A percentile compares a stretch with the other conserved stretches of the same genome.
Conservation (phyloP, 2,797 vertebrate genomes). For the Amniataba percoides region DNA sequence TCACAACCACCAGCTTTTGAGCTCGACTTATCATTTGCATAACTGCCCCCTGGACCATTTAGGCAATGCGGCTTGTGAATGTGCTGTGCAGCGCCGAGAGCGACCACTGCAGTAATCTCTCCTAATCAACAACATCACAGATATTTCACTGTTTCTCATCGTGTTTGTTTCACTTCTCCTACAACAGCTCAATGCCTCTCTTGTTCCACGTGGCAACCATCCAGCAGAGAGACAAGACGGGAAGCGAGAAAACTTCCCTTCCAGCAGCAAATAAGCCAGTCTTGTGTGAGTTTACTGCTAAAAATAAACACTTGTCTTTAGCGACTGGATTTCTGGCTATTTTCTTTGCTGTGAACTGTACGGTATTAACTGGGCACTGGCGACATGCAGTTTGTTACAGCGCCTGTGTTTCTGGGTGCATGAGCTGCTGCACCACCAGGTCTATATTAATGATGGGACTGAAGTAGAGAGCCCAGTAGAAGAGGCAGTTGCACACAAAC, state of each 20-base stretch:
- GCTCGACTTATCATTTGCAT: slow-evolving; percentile 10
- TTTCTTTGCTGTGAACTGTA: slow-evolving; percentile 34
- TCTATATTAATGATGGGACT: slow-evolving; percentile 95
- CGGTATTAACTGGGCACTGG: slow-evolving; percentile 5
- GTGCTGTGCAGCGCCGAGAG: slow-evolving; percentile 33
- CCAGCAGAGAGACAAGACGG: slow-evolving; percentile 40
- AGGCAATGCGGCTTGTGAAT: slow-evolving; percentile 65
- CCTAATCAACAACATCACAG: slow-evolving; percentile 5
- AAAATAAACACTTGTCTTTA: slow-evolving; percentile 44
- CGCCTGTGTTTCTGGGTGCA: slow-evolving; percentile 90
- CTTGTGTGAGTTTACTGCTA: slow-evolving; percentile 27
- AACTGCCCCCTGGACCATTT: slow-evolving; percentile 25
- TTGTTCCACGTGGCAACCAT: slow-evolving; percentile 24
- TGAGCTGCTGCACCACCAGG: slow-evolving; percentile 91
- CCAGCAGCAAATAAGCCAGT: slow-evolving; percentile 39
- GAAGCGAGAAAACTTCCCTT: slow-evolving; percentile 32
- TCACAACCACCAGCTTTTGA: slow-evolving; percentile 6
- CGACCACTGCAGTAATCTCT: slow-evolving; percentile 13
- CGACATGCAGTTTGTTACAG: slow-evolving; percentile 61
- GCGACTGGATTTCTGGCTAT: slow-evolving; percentile 21
- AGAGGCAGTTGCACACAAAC: slow-evolving; percentile 94
- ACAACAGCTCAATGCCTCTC: slow-evolving; percentile 3
- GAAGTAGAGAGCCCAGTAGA: slow-evolving; percentile 97
- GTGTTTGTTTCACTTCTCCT: slow-evolving; percentile 24
- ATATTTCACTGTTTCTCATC: neutral